Base-by-base conservation (phyloP, 2,113 vertebrate species). In the Rhinopomastus cyanomelas region DNA sequence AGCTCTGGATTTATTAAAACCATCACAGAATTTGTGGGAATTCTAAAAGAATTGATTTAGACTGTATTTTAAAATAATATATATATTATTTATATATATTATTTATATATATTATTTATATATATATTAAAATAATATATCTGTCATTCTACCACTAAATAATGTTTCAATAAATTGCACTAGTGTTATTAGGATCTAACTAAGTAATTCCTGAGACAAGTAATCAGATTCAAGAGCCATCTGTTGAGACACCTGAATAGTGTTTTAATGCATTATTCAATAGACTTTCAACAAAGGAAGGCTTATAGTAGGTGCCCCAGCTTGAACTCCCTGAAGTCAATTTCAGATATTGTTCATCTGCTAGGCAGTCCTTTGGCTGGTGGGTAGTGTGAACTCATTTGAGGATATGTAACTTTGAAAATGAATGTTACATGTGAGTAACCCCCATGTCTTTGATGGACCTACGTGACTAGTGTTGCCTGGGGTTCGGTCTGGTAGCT, bases 401-500 rank as follows among this genome's bases (percentile, higher is more conserved):
- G 26, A 56, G 74, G 81, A 64, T 74, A 57, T 90, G 87, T 87
- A 12, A 78, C 76, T 79, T 76, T 76, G 7, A 62, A 85, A 89
- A 76, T 60, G 8, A 87, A 46, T 42, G 20, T 64, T 90, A 39
- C 29, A 34, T 69, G 71, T 88, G 81, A 84, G 69, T 88, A 92
- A 91, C 32, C 44, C 39, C 39, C 80, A 52, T 49, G 62, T 77
- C 62, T 95, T 89, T 88, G 87, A 55, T 55, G 87, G 64, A 61
- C 12, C 21, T 78, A 20, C 78, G 42, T 92, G 91, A 92, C 73
- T 95, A 90, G 95, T 78, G 34, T 88, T 93, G 93, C 60, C 92
- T 77, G 84, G 79, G 52, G 95, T 85, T 92, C 53, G 92, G 77
- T 92, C 92, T 89, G 74, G 60, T 78, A 90, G 73, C 59, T 95